Evolutionary conservation across 2,797 vertebrate species (phyloP).

Genomic region (Dipus sagitta): DNA sequence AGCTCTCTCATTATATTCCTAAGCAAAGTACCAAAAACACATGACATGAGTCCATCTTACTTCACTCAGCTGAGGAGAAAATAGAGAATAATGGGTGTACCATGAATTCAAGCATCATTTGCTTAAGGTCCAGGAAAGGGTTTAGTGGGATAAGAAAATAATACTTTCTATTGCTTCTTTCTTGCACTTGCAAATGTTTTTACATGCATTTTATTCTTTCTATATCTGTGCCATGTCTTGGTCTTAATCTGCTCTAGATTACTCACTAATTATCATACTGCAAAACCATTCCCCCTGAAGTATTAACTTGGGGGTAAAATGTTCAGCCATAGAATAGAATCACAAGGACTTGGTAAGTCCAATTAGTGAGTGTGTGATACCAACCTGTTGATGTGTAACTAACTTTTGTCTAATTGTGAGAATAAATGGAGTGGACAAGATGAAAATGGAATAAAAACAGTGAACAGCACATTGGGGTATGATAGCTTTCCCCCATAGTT

Average conservation of each 20-base stretch:
- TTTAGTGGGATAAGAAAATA: background rate
- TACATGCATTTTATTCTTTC: conserved; percentile 6
- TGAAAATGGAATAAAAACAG: background rate
- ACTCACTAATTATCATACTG: background rate
- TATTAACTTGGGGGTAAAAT: background rate
- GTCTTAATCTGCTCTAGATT: background rate
- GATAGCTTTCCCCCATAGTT: background rate
- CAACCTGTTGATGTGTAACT: background rate
- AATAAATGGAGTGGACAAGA: background rate
- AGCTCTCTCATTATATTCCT: conserved; percentile 6
- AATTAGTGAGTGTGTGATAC: background rate
- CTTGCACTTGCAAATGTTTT: conserved; percentile 48
- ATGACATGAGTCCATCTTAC: background rate
- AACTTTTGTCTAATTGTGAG: conserved; percentile 16
- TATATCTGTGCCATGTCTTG: background rate
- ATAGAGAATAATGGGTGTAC: background rate
- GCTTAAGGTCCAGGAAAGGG: background rate
- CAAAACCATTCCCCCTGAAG: background rate
- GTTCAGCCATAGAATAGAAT: background rate
- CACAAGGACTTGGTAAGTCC: background rate
- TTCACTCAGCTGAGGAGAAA: conserved; percentile 13
- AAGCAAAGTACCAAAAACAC: background rate
- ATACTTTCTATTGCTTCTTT: conserved; percentile 11
- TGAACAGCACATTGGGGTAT: background rate
- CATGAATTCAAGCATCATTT: background rate